These are phyloP conservation scores for Ostrea edulis DNA, from an alignment of 1,140 invertebrate species.

Conservation along the genomic window DNA sequence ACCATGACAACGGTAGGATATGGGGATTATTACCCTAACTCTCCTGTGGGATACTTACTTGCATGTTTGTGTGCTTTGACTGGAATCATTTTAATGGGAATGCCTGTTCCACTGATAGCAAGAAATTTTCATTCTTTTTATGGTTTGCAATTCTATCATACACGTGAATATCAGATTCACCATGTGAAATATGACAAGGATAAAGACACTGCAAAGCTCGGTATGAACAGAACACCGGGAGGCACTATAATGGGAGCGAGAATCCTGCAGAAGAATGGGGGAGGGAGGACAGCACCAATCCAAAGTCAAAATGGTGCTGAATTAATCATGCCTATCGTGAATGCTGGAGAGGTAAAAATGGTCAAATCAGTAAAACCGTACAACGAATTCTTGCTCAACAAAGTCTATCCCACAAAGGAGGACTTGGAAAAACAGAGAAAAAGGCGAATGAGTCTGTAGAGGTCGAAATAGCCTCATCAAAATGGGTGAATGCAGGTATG, in stretches of 20 bases:
- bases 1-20: constrained; percentile 99
- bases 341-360: background rate
- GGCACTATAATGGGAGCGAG: background rate
- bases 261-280: background rate
- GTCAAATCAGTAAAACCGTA: background rate
- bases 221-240: background rate
- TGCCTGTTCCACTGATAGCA: constrained; percentile 78
- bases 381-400: background rate
- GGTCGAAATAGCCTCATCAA: too few relatives aligned
- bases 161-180: background rate
- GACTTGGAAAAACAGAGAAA: background rate
- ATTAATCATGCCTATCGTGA: background rate
- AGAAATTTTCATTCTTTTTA: constrained; percentile 68
- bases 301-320: background rate
- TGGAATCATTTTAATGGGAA: constrained; percentile 96
- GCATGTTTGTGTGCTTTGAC: constrained; percentile 95
- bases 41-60: constrained; percentile 90
- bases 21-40: constrained; percentile 77
- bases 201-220: background rate
- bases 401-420: background rate
- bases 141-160: constrained; percentile 46
- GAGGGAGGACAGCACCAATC: background rate
- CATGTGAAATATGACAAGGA: background rate
- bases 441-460: background rate
- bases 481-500: too few relatives aligned